Evolutionary conservation across 2,113 vertebrate species (phyloP), one percentile per base, ranked within the genome.

Genomic region (Podarcis raffonei): DNA sequence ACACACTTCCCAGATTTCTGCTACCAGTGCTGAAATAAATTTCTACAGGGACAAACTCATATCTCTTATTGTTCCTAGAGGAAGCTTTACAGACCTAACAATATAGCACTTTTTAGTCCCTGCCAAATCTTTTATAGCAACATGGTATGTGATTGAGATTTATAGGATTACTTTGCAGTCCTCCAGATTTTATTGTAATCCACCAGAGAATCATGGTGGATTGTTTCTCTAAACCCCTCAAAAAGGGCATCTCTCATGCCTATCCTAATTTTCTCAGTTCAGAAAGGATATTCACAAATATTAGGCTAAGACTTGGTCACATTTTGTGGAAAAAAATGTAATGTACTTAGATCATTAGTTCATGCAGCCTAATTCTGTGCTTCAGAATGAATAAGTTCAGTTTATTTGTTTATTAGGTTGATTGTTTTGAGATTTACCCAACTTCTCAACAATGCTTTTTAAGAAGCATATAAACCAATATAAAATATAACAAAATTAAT

Each of bases 111-210:
- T 92, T 92, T 94, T 83, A 92, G 71, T 87, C 84, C 35, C 82
- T 91, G 66, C 86, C 39, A 94, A 95, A 94, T 92, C 66, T 59
- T 90, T n/a, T 65, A 93, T 32, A 71, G 92, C 77, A 88, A 89
- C 57, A 11, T 80, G 94, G 86, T 30, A 39, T 89, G 37, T 90
- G 88, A 93, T 78, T 95, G 78, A 93, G 90, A 86, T 35, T 94
- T 95, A 93, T 0, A 94, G 87, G 85, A 95, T 94, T 94, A 92
- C 89, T 88, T 92, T 69, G 79, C 57, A 93, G 53, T 90, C 37
- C 85, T 93, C 88, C 48, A 74, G 78, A 94, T 94, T 91, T 91
- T 66, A 78, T 88, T 95, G 93, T 90, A 96, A 94, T 92, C 86
- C 65, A 91, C 88, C 84, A 92, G 39, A 93, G 59, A 94, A 94